Percentiles rank a stretch among this genome's conserved stretches.
phyloP scores from a whole-genome alignment of 1,140 invertebrate species.

The Drosophila mauritiana region DNA sequence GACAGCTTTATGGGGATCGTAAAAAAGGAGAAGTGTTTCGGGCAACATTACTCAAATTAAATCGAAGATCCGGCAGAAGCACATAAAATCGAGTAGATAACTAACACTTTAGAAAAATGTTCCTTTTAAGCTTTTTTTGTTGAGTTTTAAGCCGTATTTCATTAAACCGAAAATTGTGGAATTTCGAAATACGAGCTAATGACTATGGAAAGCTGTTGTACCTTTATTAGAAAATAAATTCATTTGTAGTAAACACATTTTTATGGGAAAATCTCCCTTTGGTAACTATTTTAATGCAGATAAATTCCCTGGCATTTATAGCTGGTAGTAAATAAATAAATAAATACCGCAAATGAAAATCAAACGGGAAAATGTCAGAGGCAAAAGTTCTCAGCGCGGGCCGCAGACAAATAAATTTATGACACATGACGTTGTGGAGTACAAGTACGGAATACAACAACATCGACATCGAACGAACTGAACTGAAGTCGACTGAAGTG shows the following conservation, averaged over 20 bases:
- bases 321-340: conserved; percentile 67
- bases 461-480: conserved; percentile 18
- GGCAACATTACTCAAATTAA: conserved; percentile 36
- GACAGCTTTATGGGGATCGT: conserved; percentile 26
- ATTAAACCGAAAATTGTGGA: too few species aligned
- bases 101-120: not conserved
- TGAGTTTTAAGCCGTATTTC: too few species aligned
- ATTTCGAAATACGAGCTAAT: too few species aligned
- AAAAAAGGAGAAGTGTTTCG: conserved; percentile 34
- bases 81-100: conserved; percentile 27
- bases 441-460: conserved; percentile 22
- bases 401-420: conserved; percentile 72
- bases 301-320: conserved; percentile 30
- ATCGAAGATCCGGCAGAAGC: conserved; percentile 16
- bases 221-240: too few species aligned
- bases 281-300: not conserved
- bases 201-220: too few species aligned
- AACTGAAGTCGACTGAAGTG: conserved; percentile 63
- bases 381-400: conserved; percentile 66
- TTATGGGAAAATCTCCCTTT: too few species aligned
- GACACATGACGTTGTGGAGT: conserved; percentile 70
- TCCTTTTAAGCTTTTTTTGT: not conserved
- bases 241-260: too few species aligned
- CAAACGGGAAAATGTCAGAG: conserved; percentile 50
- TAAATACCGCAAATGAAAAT: conserved; percentile 59